Evolutionary conservation across 2,113 vertebrate species (phyloP), one percentile per base, ranked within the genome.

Genomic region (Abramis brama): DNA sequence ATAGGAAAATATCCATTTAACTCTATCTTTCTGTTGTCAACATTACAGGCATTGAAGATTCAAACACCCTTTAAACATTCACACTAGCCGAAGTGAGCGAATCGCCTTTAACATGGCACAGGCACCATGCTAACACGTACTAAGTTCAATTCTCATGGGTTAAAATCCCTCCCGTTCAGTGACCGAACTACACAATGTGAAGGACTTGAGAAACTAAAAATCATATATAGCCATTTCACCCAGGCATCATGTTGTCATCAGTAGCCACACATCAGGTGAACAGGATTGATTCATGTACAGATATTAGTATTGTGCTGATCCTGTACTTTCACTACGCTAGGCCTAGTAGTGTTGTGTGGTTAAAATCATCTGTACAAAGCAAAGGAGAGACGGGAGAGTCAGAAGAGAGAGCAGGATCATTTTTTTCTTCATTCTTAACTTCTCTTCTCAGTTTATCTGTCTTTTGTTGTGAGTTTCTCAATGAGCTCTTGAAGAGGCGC

Each of bases 401-500:
- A 71, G 23, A 43, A 70, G 43, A 83, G 27, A 70, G 66, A 62
- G 23, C 12, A n/a, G 39, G 25, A 87, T 33, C 19, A 27, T 15
- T 6, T n/a, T 45, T 27, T 60, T 25, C 57, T 19, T 60, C 78
- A 62, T 3, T 13, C 21, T 25, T 39, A 36, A 39, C 52, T 59
- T 73, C 33, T 33, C 3, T 81, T 23, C 23, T 60, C 45, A 15
- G 86, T 94, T 94, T 98, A 99, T 98, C 97, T 96, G 93, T 99
- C 98, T 94, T 99, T 99, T 62, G 98, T 98, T 85, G 97, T 97
- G 90, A 99, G 92, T 93, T 98, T 98, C 92, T 99, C 98, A 33
- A 99, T 99, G 88, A 99, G 95, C 89, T 99, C 98, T 91, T 99
- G 98, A 90, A 99, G 96, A n/a, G 98, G 97, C 81, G 96, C 98